Base-by-base conservation (phyloP, 1,140 invertebrate genomes). In the Xylocopa sonorina region DNA sequence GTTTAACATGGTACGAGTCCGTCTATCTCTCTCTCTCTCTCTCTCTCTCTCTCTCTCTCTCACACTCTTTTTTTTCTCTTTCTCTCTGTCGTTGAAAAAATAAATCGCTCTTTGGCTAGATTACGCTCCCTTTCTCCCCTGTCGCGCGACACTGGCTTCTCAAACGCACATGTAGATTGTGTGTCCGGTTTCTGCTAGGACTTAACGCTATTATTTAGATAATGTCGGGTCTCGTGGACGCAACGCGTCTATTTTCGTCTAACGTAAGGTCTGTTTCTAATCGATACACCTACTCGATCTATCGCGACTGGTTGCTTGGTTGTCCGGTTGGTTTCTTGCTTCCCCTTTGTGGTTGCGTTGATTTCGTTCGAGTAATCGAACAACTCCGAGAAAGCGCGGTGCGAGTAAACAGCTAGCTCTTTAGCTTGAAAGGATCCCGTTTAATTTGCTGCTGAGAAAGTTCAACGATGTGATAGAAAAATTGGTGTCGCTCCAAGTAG, bases 71-170 rank as follows among this genome's bases (percentile, higher is more conserved):
- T 58, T 62, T n/a, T 32, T 68, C 64, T 57, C n/a, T 77, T 32
- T 46, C 34, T 63, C 57, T 71, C 55, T 27, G 21, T 73, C 55
- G n/a, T 78, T 78, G 76, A 78, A 78, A 78, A 78, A 78, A 78
- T 78, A 78, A 78, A 78, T 78, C 74, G 57, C 64, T 78, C 57
- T 77, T 41, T 69, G n/a, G 64, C 66, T 72, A 72, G 46, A 21
- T 72, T 41, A 62, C 57, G 53, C 48, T 72, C n/a, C n/a, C 34
- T 38, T 57, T 50, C 53, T 34, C 53, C 46, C 38, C 43, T 38
- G 34, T 57, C 67, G 53, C 29, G 64, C 68, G 38, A 14, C 27
- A 38, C 41, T 38, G 46, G 41, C 24, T 16, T 43, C 12, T 3
- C 18, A 16, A n/a, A 41, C 64, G 3, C 50, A 27, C 46, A 27